Conservation (phyloP, 2,888 invertebrate species). For the Drosophila quinaria region DNA sequence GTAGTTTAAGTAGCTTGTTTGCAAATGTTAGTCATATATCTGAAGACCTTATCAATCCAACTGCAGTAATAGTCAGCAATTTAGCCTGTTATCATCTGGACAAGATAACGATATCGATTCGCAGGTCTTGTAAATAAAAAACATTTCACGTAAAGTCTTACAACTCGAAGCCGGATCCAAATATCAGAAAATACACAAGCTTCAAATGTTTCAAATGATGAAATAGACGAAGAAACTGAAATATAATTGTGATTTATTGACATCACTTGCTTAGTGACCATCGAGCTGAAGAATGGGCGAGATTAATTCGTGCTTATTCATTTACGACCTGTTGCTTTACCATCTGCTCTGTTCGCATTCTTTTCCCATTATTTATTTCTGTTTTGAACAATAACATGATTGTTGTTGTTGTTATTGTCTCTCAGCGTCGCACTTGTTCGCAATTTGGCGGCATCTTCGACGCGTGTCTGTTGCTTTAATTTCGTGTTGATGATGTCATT, state of each 20-base stretch:
- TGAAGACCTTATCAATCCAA: slow-evolving; percentile 24
- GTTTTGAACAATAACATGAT: slow-evolving; percentile 14
- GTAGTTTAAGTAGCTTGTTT: slow-evolving; percentile 10
- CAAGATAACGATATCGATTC: slow-evolving; percentile 21
- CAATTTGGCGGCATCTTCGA: slow-evolving; percentile 51
- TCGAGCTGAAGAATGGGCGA: slow-evolving; percentile 29
- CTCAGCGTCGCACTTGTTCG: slow-evolving; percentile 46
- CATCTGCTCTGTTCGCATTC: slow-evolving; percentile 12
- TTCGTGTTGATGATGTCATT: slow-evolving; percentile 69
- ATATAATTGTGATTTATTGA: slow-evolving; percentile 58
- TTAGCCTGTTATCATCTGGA: slow-evolving; percentile 40
- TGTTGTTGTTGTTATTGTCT: slow-evolving; percentile 27
- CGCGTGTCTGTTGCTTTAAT: slow-evolving; percentile 54
- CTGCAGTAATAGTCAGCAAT: neutral
- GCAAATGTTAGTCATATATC: slow-evolving; percentile 16
- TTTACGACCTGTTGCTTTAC: slow-evolving; percentile 34
- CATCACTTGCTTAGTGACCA: slow-evolving; percentile 53
- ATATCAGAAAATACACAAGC: neutral
- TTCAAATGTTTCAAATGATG: slow-evolving; percentile 5
- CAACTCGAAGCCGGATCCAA: slow-evolving; percentile 40
- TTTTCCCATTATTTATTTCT: slow-evolving; percentile 1
- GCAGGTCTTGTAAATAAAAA: slow-evolving; percentile 36
- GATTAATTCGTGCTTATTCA: slow-evolving; percentile 23
- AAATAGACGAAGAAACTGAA: slow-evolving; percentile 25
- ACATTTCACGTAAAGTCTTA: neutral